Evolutionary conservation across 2,888 invertebrate genomes (phyloP).

Genomic region (Byasa hedistus): DNA sequence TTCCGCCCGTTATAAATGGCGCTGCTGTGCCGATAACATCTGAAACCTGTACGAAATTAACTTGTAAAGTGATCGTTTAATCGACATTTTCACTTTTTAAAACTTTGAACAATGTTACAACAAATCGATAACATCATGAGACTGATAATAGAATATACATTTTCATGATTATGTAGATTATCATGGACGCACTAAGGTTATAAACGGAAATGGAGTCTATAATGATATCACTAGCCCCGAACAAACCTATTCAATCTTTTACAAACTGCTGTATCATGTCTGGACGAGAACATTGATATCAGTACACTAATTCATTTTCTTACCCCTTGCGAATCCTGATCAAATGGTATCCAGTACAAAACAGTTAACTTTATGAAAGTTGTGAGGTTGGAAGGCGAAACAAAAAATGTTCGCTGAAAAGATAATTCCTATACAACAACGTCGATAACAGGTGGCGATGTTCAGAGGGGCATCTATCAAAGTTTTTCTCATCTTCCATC

Average conservation of each 20-base stretch:
- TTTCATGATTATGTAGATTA: too few relatives aligned
- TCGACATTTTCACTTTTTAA: background rate
- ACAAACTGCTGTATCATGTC: too few relatives aligned
- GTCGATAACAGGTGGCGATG: constrained; percentile 19
- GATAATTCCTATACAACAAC: background rate
- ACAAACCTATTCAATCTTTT: too few relatives aligned
- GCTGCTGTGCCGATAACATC: constrained; percentile 13
- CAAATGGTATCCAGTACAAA: too few relatives aligned
- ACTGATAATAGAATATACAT: too few relatives aligned
- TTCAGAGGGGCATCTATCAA: constrained; percentile 22
- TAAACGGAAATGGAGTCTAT: too few relatives aligned
- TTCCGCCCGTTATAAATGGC: constrained; percentile 18
- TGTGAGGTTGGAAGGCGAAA: background rate
- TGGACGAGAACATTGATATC: too few relatives aligned
- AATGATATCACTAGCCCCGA: too few relatives aligned
- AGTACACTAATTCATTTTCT: too few relatives aligned
- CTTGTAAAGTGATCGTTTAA: background rate
- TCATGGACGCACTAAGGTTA: too few relatives aligned
- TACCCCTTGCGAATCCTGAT: too few relatives aligned
- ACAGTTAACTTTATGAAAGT: background rate
- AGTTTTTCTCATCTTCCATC: constrained; percentile 1
- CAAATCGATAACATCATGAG: background rate
- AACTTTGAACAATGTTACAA: background rate
- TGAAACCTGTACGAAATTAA: background rate
- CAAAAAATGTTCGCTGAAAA: background rate